Conservation (phyloP, 2,113 vertebrate species). For the Entomyzon cyanotis region DNA sequence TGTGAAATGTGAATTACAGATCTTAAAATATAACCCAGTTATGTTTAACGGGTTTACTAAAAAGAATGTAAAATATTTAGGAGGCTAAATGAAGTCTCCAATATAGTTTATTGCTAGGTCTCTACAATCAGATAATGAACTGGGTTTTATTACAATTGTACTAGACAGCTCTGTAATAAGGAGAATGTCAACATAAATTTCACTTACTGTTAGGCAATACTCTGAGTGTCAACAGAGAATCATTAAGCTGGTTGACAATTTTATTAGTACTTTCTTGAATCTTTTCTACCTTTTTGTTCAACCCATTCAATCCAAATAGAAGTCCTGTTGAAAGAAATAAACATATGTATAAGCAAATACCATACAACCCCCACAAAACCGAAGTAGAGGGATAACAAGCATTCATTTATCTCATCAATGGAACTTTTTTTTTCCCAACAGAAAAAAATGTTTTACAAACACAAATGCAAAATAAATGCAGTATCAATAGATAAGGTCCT, state of each 20-base stretch:
- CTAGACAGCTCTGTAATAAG: background rate
- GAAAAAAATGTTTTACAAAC: background rate
- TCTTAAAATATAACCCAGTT: background rate
- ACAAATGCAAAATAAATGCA: background rate
- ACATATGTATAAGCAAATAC: background rate
- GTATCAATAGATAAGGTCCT: background rate
- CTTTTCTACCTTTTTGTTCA: slow-evolving; percentile 67
- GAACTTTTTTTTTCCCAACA: background rate
- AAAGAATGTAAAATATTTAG: background rate
- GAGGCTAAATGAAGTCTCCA: background rate
- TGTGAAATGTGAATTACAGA: background rate
- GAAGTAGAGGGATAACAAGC: background rate
- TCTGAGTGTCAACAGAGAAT: slow-evolving; percentile 75
- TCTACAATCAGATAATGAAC: background rate
- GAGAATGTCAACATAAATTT: background rate
- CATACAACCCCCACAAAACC: background rate
- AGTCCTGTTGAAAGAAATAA: slow-evolving; percentile 72
- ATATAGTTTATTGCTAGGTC: background rate
- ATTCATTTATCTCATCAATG: background rate
- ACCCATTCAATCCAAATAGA: slow-evolving; percentile 60
- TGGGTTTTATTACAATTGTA: background rate
- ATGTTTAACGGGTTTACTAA: background rate
- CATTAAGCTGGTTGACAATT: slow-evolving; percentile 71
- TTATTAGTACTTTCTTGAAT: slow-evolving; percentile 67
- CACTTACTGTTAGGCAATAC: slow-evolving; percentile 78